These are phyloP conservation scores for Oegoconia quadripuncta DNA, from an alignment of 2,888 invertebrate genomes.

Conservation along the genomic window DNA sequence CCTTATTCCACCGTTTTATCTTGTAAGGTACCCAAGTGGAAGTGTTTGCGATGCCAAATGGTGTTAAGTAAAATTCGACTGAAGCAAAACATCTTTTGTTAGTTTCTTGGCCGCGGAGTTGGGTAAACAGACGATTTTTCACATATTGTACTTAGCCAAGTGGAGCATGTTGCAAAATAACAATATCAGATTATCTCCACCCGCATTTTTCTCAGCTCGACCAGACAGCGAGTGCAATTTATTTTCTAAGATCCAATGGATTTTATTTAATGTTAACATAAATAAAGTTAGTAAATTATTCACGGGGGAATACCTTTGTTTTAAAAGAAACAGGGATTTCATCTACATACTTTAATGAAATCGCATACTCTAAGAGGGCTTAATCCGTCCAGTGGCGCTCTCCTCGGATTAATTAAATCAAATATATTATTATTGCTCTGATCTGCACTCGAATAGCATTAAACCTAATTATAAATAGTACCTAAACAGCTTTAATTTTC, in stretches of 20 bases:
- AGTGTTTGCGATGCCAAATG: constrained; percentile 47
- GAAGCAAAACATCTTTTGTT: constrained; percentile 47
- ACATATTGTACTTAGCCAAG: constrained; percentile 28
- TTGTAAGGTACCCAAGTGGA: constrained; percentile 28
- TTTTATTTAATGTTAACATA: too few relatives aligned
- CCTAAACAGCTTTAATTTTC: too few relatives aligned
- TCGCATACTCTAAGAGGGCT: too few relatives aligned
- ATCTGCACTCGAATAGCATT: too few relatives aligned
- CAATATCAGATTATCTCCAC: constrained; percentile 14
- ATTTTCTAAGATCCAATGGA: constrained; percentile 1
- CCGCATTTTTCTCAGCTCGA: not conserved
- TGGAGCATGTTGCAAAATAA: constrained; percentile 28
- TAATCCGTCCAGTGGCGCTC: too few relatives aligned
- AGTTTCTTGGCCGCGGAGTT: constrained; percentile 45
- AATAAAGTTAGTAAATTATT: too few relatives aligned
- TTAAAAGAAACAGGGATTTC: too few relatives aligned
- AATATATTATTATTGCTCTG: too few relatives aligned
- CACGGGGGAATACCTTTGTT: too few relatives aligned
- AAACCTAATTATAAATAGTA: too few relatives aligned
- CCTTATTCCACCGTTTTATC: constrained; percentile 35
- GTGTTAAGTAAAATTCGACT: constrained; percentile 46
- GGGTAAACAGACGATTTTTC: constrained; percentile 44
- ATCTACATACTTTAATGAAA: too few relatives aligned
- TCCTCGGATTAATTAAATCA: too few relatives aligned
- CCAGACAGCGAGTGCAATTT: constrained; percentile 1